Conservation (phyloP, 2,888 invertebrate species). For the Polymixis flavicincta region DNA sequence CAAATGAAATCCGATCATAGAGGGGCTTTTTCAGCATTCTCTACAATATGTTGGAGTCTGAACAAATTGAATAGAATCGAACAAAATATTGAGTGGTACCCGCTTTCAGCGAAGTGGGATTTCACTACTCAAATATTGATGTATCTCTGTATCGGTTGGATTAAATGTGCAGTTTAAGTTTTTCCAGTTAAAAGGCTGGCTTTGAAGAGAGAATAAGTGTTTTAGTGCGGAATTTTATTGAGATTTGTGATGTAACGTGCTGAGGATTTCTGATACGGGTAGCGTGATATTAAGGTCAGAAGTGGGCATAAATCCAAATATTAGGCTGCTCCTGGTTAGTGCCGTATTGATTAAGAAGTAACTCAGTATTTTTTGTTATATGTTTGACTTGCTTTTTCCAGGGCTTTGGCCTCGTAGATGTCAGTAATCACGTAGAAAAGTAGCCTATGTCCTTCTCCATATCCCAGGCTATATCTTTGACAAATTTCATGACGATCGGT, state of each 20-base stretch:
- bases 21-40: constrained; percentile 37
- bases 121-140: constrained; percentile 70
- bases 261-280: not conserved
- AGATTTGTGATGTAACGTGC: not conserved
- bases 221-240: constrained; percentile 31
- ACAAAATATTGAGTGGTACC: constrained; percentile 73
- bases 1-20: constrained; percentile 39
- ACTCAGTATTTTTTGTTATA: too few species aligned
- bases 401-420: too few species aligned
- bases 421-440: too few species aligned
- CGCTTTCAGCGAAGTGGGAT: constrained; percentile 68
- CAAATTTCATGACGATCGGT: too few species aligned
- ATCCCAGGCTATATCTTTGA: too few species aligned
- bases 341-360: too few species aligned
- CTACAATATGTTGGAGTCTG: constrained; percentile 66
- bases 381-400: too few species aligned
- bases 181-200: constrained; percentile 44
- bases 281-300: not conserved
- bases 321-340: not conserved
- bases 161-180: constrained; percentile 57
- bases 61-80: constrained; percentile 74
- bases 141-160: constrained; percentile 48
- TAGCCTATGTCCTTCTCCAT: too few species aligned
- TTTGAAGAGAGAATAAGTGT: not conserved
- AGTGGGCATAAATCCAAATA: not conserved